Percentiles rank a stretch among this genome's conserved stretches.
Evolutionary conservation across 2,797 vertebrate species (phyloP).

Genomic region (Coregonus suidteri): DNA sequence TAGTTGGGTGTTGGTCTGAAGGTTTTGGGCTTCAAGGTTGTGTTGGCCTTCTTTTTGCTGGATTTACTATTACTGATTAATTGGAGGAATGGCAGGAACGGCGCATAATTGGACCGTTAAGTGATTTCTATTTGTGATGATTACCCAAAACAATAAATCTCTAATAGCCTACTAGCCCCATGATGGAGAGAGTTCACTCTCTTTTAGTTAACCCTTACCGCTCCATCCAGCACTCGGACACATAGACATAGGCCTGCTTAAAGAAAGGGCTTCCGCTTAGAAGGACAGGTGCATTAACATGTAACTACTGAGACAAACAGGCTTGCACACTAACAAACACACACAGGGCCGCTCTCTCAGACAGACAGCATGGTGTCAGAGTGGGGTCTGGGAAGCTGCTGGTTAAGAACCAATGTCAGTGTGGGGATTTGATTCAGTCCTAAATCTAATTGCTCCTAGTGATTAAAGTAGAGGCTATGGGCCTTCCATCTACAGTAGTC

Average conservation of each 20-base stretch:
- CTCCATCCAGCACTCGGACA: background rate
- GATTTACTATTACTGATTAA: conserved; percentile 66
- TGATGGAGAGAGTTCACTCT: conserved; percentile 29
- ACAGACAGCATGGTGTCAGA: background rate
- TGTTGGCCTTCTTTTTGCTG: conserved; percentile 53
- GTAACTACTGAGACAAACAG: no score
- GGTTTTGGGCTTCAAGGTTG: conserved; percentile 67
- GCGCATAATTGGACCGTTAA: conserved; percentile 68
- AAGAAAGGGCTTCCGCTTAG: background rate
- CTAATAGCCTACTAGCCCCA: conserved; percentile 58
- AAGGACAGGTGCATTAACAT: background rate
- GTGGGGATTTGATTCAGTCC: background rate
- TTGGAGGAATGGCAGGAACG: conserved; percentile 56
- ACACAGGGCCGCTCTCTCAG: background rate
- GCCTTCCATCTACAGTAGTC: background rate
- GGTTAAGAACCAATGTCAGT: background rate
- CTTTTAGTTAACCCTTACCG: background rate
- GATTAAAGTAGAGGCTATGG: background rate
- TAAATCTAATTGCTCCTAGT: background rate
- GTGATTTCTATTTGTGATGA: conserved; percentile 68
- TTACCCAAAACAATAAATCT: conserved; percentile 68
- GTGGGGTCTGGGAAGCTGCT: background rate
- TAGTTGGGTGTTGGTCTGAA: background rate
- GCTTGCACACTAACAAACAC: background rate
- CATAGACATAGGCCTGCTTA: no score